Percentiles rank a stretch among this genome's conserved stretches.
Evolutionary conservation across 2,113 vertebrate species (phyloP).

Genomic region (Mus spicilegus): DNA sequence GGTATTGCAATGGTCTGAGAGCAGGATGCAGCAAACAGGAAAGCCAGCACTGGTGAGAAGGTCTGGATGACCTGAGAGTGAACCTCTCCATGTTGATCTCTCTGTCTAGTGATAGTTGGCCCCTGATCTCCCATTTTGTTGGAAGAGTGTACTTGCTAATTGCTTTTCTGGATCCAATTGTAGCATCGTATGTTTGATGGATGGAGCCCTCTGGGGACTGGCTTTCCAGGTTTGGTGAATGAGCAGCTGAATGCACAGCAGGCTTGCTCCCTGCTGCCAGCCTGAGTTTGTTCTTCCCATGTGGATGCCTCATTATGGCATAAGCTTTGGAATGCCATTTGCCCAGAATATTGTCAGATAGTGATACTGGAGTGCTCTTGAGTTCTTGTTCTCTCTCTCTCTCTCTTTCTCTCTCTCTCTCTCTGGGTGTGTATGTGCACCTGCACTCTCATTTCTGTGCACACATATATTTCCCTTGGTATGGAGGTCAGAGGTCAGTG

Average conservation of each 20-base stretch:
- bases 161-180: slow-evolving; percentile 56
- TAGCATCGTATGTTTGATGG: slow-evolving; percentile 29
- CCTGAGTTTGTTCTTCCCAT: background rate
- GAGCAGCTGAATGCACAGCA: slow-evolving; percentile 2
- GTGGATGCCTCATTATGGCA: background rate
- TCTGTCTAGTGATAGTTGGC: background rate
- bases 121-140: background rate
- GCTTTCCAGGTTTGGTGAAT: background rate
- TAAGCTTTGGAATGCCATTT: background rate
- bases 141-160: slow-evolving; percentile 47
- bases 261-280: background rate
- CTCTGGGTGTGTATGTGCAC: no score
- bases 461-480: background rate
- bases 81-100: background rate
- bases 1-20: background rate
- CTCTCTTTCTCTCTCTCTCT: background rate
- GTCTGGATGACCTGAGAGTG: background rate
- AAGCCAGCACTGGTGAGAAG: background rate
- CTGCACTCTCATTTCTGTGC: background rate
- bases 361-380: background rate
- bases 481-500: background rate
- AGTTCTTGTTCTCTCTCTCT: background rate
- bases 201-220: slow-evolving; percentile 13
- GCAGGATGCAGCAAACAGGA: background rate
- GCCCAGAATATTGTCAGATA: background rate